A percentile compares a stretch with the other conserved stretches of the same genome.
Conservation (phyloP, 2,113 vertebrate species). For the Chionodraco myersi region DNA sequence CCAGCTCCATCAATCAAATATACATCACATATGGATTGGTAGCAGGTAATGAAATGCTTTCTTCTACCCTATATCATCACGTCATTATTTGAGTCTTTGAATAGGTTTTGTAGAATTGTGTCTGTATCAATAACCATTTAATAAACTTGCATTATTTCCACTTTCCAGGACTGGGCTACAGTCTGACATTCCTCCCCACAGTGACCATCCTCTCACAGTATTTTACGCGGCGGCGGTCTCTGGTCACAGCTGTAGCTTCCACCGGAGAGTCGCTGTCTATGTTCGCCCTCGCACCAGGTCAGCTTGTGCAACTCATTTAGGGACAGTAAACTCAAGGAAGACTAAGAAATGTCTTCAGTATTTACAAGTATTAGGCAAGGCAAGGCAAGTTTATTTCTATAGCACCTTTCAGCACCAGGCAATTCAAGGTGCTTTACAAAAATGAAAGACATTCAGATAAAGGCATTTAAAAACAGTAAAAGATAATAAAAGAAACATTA, state of each 20-base stretch:
- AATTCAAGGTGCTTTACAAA: too few species aligned
- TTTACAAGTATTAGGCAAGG: neutral
- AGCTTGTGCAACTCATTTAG: neutral
- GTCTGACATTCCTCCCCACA: conserved; percentile 94
- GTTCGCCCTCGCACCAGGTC: conserved; percentile 95
- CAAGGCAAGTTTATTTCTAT: too few species aligned
- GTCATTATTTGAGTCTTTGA: neutral
- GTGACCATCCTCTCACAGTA: conserved; percentile 97
- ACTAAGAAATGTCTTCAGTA: too few species aligned
- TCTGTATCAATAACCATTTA: neutral
- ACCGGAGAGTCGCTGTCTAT: conserved; percentile 95
- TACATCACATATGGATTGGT: conserved; percentile 91
- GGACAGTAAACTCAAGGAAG: neutral
- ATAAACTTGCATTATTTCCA: neutral
- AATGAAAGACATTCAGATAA: too few species aligned
- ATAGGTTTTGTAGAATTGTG: neutral
- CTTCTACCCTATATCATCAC: neutral
- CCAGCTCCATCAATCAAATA: conserved; percentile 88
- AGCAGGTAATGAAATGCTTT: conserved; percentile 82
- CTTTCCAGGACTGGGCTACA: conserved; percentile 91
- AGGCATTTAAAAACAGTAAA: too few species aligned
- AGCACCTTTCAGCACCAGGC: too few species aligned
- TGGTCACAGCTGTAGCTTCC: conserved; percentile 93
- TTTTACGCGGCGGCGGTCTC: conserved; percentile 89
- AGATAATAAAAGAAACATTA: too few species aligned